These are phyloP conservation scores for Sarcophaga variegata DNA, from an alignment of 2,888 invertebrate species.

Conservation along the genomic window DNA sequence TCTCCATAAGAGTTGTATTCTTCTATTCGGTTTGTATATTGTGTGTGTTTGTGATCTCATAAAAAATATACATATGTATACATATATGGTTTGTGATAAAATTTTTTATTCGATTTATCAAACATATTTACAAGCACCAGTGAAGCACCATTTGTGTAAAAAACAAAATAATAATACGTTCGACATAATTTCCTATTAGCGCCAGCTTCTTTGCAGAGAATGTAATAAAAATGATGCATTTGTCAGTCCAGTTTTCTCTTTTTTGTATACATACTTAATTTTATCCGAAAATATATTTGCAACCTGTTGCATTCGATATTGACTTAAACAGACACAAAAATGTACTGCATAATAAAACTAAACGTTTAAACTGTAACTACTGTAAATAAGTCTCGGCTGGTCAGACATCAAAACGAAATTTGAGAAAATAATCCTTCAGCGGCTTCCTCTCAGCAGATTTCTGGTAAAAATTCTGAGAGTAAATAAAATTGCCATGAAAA, in stretches of 20 bases:
- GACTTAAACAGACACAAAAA: no score
- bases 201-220: slow-evolving; percentile 1
- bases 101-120: slow-evolving; percentile 12
- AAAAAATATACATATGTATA: slow-evolving; percentile 29
- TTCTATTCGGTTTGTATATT: not conserved
- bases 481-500: no score
- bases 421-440: no score
- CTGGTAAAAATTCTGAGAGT: no score
- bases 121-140: not conserved
- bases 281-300: not conserved
- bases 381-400: no score
- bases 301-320: not conserved
- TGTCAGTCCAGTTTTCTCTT: not conserved
- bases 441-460: no score
- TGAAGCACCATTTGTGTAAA: not conserved
- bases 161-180: not conserved
- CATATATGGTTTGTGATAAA: slow-evolving; percentile 48
- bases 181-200: slow-evolving; percentile 52
- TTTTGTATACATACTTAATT: not conserved
- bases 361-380: no score
- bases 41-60: slow-evolving; percentile 45
- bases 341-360: no score
- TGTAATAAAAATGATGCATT: not conserved
- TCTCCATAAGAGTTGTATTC: not conserved
- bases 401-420: no score